These are phyloP conservation scores for Drosophila mauritiana DNA, from an alignment of 1,140 invertebrate genomes.

Conservation along the genomic window DNA sequence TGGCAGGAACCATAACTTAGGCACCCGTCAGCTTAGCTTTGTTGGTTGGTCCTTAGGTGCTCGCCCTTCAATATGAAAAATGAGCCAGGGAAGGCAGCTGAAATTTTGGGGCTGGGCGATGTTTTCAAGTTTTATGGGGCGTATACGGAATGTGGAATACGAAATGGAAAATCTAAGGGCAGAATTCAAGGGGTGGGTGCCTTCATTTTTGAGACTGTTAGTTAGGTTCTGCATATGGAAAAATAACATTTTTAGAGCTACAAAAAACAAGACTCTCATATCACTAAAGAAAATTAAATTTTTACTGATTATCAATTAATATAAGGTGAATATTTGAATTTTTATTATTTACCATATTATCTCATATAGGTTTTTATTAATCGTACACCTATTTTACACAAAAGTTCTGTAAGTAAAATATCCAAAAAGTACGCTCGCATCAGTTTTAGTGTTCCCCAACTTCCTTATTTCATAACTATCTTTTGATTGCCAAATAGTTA, in stretches of 20 bases:
- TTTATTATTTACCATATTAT: too few relatives aligned
- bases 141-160: slow-evolving; percentile 43
- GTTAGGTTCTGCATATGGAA: slow-evolving; percentile 56
- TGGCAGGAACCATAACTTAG: slow-evolving; percentile 50
- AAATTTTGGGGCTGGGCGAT: slow-evolving; percentile 3
- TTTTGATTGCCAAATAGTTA: not conserved
- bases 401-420: too few relatives aligned
- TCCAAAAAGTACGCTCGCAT: too few relatives aligned
- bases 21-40: slow-evolving; percentile 35
- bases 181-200: not conserved
- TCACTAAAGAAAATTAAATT: too few relatives aligned
- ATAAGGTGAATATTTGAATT: too few relatives aligned
- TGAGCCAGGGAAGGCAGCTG: slow-evolving; percentile 6
- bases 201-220: not conserved
- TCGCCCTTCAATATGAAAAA: slow-evolving; percentile 42
- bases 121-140: slow-evolving; percentile 58
- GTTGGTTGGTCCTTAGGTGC: slow-evolving; percentile 38
- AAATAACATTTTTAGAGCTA: not conserved
- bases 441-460: not conserved
- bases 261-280: too few relatives aligned
- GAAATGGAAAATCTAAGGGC: slow-evolving; percentile 7
- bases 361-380: too few relatives aligned
- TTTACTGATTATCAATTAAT: too few relatives aligned
- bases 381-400: too few relatives aligned
- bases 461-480: slow-evolving; percentile 9